Evolutionary conservation across 2,888 invertebrate species (phyloP).

Genomic region (Eudasyphora cyanicolor): DNA sequence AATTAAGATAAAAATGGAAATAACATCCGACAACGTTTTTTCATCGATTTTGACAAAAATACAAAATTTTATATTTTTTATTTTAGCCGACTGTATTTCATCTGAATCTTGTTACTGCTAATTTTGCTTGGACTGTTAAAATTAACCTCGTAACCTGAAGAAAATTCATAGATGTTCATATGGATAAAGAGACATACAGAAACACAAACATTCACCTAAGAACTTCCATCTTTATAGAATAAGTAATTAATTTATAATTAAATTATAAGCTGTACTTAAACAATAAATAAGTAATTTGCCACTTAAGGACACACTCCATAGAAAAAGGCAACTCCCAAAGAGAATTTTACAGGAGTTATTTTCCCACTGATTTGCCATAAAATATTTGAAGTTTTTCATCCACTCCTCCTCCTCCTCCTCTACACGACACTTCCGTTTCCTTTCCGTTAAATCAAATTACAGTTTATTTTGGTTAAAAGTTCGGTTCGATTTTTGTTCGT

Average conservation of each 20-base stretch:
- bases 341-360: not conserved
- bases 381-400: not conserved
- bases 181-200: no score
- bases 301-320: not conserved
- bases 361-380: not conserved
- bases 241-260: constrained; percentile 55
- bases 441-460: not conserved
- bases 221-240: constrained; percentile 6
- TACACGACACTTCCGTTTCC: not conserved
- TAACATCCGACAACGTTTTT: no score
- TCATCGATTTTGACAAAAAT: no score
- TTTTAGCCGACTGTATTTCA: no score
- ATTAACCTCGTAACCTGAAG: no score
- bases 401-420: not conserved
- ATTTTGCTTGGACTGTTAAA: no score
- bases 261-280: constrained; percentile 46
- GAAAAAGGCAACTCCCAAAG: not conserved
- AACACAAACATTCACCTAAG: no score
- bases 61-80: no score
- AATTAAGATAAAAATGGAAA: no score
- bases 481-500: not conserved
- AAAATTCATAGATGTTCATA: no score
- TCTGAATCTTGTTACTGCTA: no score
- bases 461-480: constrained; percentile 2
- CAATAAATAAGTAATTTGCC: constrained; percentile 17